Evolutionary conservation across 2,888 invertebrate genomes (phyloP), one percentile per base, ranked within the genome.

Genomic region (Phymatocera aterrima): DNA sequence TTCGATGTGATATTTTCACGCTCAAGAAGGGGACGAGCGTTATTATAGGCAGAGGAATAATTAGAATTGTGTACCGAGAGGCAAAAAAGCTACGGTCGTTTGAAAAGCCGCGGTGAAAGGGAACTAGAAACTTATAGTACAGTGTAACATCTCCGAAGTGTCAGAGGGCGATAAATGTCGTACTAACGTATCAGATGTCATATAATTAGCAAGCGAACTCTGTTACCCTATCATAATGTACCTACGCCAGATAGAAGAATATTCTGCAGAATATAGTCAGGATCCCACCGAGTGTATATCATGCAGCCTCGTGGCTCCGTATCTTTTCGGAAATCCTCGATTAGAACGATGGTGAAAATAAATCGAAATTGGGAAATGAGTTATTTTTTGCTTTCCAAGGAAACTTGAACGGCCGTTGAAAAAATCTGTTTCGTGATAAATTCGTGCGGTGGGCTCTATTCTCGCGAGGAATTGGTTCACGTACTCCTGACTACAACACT

Each of bases 81-180:
- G 37, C 37, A 28, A 68, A 24, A 24, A 12, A 37, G 1, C 54
- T 54, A 15, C 34, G n/a, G n/a, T 40, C 5, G 21, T 12, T 8
- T 10, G 5, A 72, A 21, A 34, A 72, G 18, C 37, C 34, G 72
- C 72, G 72, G 72, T 72, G 51, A 51, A 72, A 72, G 72, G 51
- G 51, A 31, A 51, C 6, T 5, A 72, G 72, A 21, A 48, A 31
- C 34, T 4, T n/a, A n/a, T n/a, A n/a, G n/a, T n/a, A n/a, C n/a
- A n/a, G n/a, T n/a, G n/a, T n/a, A n/a, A 28, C 15, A 43, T 12
- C 24, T 2, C 46, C 51, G 72, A 21, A 34, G 51, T 48, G 72
- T 34, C 8, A 51, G 51, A 48, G 72, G 34, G 34, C 18, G 8
- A 72, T 21, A 51, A 72, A 72, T 72, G 51, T 72, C 72, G 72